These are phyloP conservation scores for Hypomecis atomaria DNA, from an alignment of 2,888 invertebrate genomes.

Conservation along the genomic window DNA sequence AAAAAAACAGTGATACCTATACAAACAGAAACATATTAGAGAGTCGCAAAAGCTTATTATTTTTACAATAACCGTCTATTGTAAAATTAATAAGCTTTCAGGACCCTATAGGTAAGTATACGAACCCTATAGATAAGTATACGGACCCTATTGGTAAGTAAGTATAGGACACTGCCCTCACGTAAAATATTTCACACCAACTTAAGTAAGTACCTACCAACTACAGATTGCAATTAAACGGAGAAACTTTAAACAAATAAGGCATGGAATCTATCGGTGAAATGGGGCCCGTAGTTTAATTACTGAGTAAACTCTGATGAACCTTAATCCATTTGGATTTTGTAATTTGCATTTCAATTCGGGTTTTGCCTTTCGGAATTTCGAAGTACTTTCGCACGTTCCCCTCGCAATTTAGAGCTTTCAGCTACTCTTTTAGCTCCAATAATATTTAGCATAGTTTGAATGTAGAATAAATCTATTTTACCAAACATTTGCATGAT, in stretches of 20 bases:
- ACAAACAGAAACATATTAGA: no score
- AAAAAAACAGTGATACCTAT: no score
- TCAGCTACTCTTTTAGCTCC: not conserved
- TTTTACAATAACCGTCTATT: no score
- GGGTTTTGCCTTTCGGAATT: slow-evolving; percentile 14
- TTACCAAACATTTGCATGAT: not conserved
- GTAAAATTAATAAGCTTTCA: no score
- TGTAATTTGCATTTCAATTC: slow-evolving; percentile 28
- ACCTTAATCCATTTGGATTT: slow-evolving; percentile 21
- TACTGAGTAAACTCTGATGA: slow-evolving; percentile 23
- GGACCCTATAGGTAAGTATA: no score
- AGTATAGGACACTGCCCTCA: no score
- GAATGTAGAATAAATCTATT: not conserved
- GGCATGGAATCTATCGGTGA: slow-evolving; percentile 3
- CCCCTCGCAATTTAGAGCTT: slow-evolving; percentile 4
- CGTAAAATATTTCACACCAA: no score
- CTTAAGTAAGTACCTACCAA: no score
- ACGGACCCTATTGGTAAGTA: no score
- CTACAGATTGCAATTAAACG: not conserved
- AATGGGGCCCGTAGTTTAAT: slow-evolving; percentile 15
- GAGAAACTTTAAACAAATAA: not conserved
- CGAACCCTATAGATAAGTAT: no score
- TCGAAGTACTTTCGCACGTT: slow-evolving; percentile 12
- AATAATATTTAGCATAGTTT: slow-evolving; percentile 1
- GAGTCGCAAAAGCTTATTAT: no score